Percentiles rank a stretch among this genome's conserved stretches.
phyloP scores from a whole-genome alignment of 2,797 vertebrate genomes.

The Dallia pectoralis region DNA sequence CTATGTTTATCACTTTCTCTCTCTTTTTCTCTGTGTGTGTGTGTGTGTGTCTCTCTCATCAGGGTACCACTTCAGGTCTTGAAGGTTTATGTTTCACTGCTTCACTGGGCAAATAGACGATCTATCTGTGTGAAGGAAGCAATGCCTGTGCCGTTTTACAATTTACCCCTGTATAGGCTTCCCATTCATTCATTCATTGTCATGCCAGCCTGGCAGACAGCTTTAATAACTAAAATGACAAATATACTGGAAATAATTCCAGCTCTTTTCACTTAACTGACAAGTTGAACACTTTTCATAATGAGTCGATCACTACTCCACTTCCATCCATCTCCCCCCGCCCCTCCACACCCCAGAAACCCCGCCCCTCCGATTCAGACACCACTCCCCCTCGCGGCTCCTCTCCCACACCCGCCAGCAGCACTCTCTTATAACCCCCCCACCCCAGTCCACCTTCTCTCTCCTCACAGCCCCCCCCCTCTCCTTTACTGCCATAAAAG shows the following conservation, averaged over 20 bases:
- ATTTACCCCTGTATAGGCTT: slow-evolving; percentile 84
- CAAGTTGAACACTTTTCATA: slow-evolving; percentile 85
- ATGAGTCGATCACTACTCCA: slow-evolving; percentile 82
- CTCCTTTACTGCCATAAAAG: slow-evolving; percentile 83
- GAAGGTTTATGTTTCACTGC: slow-evolving; percentile 82
- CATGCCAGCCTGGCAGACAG: slow-evolving; percentile 84
- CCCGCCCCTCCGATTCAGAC: not conserved
- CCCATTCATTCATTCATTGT: slow-evolving; percentile 78
- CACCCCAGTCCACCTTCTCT: slow-evolving; percentile 18
- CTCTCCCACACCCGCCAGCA: no score
- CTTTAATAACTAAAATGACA: slow-evolving; percentile 91
- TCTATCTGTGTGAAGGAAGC: slow-evolving; percentile 75
- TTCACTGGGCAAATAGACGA: slow-evolving; percentile 83
- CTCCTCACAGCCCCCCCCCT: not conserved
- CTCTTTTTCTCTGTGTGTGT: slow-evolving; percentile 13
- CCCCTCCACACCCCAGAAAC: not conserved
- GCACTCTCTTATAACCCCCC: slow-evolving; percentile 33
- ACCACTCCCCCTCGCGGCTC: not conserved
- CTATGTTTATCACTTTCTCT: slow-evolving; percentile 7
- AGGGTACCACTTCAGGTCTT: slow-evolving; percentile 82
- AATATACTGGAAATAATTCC: slow-evolving; percentile 89
- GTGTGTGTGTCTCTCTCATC: slow-evolving; percentile 36
- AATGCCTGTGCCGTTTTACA: slow-evolving; percentile 71
- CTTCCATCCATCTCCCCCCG: not conserved
- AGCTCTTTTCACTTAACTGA: slow-evolving; percentile 87